These are phyloP conservation scores for Lampris incognitus DNA, from an alignment of 2,113 vertebrate genomes.

Conservation along the genomic window DNA sequence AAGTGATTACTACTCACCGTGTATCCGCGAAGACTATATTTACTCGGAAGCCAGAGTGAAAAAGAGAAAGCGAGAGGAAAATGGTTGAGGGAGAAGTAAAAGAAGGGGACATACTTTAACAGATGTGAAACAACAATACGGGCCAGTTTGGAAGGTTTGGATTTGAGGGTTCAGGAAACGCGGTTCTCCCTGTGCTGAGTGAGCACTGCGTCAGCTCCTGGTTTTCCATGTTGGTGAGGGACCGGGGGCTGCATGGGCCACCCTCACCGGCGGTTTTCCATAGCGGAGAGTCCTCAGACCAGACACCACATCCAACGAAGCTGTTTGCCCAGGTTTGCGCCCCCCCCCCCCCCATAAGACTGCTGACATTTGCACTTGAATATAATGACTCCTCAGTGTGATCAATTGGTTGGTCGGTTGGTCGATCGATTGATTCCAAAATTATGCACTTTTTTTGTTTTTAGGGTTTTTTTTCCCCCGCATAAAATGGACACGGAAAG, in stretches of 20 bases:
- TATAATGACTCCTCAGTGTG: too few species aligned
- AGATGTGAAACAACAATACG: constrained; percentile 71
- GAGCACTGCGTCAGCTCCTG: constrained; percentile 67
- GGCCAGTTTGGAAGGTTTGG: constrained; percentile 60
- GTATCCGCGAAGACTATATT: constrained; percentile 1
- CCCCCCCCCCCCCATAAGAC: constrained; percentile 11
- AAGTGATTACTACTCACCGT: background rate
- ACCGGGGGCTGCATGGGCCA: constrained; percentile 63
- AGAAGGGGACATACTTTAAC: constrained; percentile 48
- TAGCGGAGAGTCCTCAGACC: constrained; percentile 72
- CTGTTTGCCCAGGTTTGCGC: constrained; percentile 17
- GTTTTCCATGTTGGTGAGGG: constrained; percentile 77
- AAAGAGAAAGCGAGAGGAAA: constrained; percentile 31
- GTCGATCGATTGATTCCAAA: background rate
- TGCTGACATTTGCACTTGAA: background rate
- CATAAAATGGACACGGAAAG: too few species aligned
- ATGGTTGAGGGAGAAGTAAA: constrained; percentile 19
- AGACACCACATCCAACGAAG: constrained; percentile 60
- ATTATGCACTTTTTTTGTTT: background rate
- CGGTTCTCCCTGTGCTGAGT: constrained; percentile 72
- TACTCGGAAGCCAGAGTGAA: constrained; percentile 25
- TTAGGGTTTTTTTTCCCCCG: constrained; percentile 8
- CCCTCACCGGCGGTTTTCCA: constrained; percentile 75
- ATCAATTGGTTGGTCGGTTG: too few species aligned
- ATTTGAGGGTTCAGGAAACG: constrained; percentile 71